Conservation (phyloP, 2,113 vertebrate genomes). For the Sorex fumeus region DNA sequence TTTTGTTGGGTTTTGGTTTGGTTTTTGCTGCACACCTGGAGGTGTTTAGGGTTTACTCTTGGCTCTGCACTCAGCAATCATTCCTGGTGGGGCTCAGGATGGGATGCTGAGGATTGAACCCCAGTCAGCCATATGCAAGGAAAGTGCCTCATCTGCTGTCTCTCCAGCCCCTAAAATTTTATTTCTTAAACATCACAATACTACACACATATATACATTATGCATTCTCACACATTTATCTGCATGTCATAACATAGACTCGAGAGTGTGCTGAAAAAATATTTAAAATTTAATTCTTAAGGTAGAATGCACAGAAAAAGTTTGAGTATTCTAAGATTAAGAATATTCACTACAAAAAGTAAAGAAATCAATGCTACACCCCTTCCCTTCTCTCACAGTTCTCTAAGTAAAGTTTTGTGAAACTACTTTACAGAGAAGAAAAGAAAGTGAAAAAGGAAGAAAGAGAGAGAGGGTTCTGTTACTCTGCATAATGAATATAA, state of each 20-base stretch:
- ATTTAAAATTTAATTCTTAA: not conserved
- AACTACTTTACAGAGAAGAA: not conserved
- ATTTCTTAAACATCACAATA: not conserved
- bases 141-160: too few species aligned
- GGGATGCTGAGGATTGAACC: too few species aligned
- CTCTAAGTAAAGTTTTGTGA: too few species aligned
- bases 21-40: too few species aligned
- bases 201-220: not conserved
- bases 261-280: conserved; percentile 1
- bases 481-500: conserved; percentile 10
- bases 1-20: too few species aligned
- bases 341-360: conserved; percentile 46
- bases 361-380: not conserved
- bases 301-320: conserved; percentile 27
- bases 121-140: too few species aligned
- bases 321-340: not conserved
- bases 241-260: not conserved
- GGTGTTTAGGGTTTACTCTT: too few species aligned
- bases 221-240: not conserved
- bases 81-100: too few species aligned
- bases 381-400: too few species aligned
- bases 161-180: too few species aligned
- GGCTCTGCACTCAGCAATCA: too few species aligned
- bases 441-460: not conserved
- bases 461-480: not conserved